phyloP scores from a whole-genome alignment of 64 coral and sea anemone genomes.

The Trachythela sp. region DNA sequence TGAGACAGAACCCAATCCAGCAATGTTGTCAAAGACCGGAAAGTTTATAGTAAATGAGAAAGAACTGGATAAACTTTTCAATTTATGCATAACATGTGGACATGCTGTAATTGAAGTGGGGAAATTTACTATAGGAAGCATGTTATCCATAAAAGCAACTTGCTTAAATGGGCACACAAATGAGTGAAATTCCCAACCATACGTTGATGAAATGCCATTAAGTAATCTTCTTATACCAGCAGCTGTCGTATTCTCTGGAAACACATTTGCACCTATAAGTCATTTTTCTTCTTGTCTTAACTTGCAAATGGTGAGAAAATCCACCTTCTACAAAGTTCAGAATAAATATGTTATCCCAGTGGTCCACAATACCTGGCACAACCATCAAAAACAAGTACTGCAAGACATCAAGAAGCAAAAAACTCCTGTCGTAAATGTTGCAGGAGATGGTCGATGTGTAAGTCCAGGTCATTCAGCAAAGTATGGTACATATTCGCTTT shows the following conservation, averaged over 20 bases:
- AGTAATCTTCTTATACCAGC: slow-evolving; percentile 43
- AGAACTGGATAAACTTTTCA: background rate
- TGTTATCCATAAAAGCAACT: slow-evolving; percentile 11
- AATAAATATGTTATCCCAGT: slow-evolving; percentile 39
- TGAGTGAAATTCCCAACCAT: slow-evolving; percentile 34
- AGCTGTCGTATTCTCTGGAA: slow-evolving; percentile 53
- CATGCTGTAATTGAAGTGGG: background rate
- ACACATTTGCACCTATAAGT: slow-evolving; percentile 31
- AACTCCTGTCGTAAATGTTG: slow-evolving; percentile 2
- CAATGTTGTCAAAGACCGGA: too few species aligned
- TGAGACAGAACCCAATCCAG: background rate
- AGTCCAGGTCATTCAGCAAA: slow-evolving; percentile 57
- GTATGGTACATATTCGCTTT: slow-evolving; percentile 35
- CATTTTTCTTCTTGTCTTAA: slow-evolving; percentile 42
- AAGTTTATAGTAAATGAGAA: background rate
- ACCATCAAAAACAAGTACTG: slow-evolving; percentile 23
- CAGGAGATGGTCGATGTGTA: slow-evolving; percentile 59
- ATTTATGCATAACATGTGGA: background rate
- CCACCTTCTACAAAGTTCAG: slow-evolving; percentile 51
- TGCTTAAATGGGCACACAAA: slow-evolving; percentile 31
- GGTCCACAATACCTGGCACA: slow-evolving; percentile 40
- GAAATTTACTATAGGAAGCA: slow-evolving; percentile 6
- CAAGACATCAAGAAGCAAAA: background rate
- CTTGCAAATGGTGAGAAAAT: slow-evolving; percentile 39
- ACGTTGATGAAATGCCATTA: slow-evolving; percentile 16